Evolutionary conservation across 1,140 invertebrate genomes (phyloP).

Genomic region (Tribolium madens): DNA sequence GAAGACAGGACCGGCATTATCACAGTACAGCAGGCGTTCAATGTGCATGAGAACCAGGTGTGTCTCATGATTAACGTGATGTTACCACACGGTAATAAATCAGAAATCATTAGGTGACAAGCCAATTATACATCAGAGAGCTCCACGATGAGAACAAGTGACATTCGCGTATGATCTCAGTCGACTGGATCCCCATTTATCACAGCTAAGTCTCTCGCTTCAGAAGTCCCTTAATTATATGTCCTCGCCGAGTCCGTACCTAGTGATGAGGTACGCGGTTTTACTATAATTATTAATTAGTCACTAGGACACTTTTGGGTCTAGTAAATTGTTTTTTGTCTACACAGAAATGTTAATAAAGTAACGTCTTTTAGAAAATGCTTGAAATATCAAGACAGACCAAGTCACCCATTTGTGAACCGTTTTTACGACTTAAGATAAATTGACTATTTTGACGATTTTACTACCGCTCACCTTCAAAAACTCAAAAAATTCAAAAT

Average conservation of each 20-base stretch:
- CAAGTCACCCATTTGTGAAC: too few relatives aligned
- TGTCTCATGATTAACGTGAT: conserved; percentile 53
- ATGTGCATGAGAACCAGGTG: conserved; percentile 48
- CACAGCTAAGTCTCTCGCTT: conserved; percentile 30
- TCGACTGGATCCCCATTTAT: conserved; percentile 49
- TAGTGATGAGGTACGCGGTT: conserved; percentile 18
- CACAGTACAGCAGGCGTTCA: conserved; percentile 7
- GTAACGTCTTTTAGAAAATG: too few relatives aligned
- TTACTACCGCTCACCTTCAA: too few relatives aligned
- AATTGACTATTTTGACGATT: too few relatives aligned
- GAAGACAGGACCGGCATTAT: conserved; percentile 17
- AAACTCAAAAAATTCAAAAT: too few relatives aligned
- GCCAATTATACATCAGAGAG: conserved; percentile 55
- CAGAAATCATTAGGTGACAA: conserved; percentile 59
- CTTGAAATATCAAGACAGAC: too few relatives aligned
- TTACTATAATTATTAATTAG: conserved; percentile 28
- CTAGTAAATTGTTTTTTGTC: too few relatives aligned
- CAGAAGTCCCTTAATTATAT: conserved; percentile 33
- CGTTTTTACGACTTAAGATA: too few relatives aligned
- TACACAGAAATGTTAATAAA: too few relatives aligned
- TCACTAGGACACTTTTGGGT: too few relatives aligned
- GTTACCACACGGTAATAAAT: conserved; percentile 55
- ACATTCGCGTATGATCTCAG: conserved; percentile 53
- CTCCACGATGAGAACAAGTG: conserved; percentile 52
- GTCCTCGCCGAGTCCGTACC: background rate